Percentiles rank a stretch among this genome's conserved stretches.
Conservation (phyloP, 2,797 vertebrate species). For the Leucoraja ocellata region DNA sequence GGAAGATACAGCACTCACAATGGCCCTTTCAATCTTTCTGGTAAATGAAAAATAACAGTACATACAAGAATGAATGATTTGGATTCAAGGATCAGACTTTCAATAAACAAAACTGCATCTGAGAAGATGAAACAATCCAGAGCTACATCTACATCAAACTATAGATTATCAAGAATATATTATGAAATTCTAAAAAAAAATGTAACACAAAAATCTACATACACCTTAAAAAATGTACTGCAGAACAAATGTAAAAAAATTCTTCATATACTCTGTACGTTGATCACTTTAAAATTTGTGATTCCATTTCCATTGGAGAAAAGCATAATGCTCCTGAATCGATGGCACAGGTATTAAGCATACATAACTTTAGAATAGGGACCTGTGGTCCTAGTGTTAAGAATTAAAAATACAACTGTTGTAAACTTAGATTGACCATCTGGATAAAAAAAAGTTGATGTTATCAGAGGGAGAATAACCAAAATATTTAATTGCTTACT, state of each 20-base stretch:
- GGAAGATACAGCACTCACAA: no score
- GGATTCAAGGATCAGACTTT: background rate
- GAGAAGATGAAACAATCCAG: background rate
- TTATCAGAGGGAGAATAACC: background rate
- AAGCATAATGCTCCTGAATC: no score
- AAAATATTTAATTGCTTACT: background rate
- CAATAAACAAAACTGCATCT: no score
- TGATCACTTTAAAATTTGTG: background rate
- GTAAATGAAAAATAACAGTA: background rate
- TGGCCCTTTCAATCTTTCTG: background rate
- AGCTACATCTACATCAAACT: background rate
- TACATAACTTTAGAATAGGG: background rate
- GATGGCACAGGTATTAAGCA: background rate
- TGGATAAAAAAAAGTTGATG: background rate
- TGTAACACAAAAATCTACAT: background rate
- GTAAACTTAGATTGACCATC: background rate
- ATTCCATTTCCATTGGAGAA: background rate
- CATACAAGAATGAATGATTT: background rate
- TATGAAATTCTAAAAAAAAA: background rate
- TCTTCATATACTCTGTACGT: background rate
- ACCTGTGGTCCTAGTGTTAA: background rate
- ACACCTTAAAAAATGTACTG: background rate
- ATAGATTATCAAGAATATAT: background rate
- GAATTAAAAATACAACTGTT: background rate
- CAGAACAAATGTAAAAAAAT: background rate